Evolutionary conservation across 2,888 invertebrate genomes (phyloP), one percentile per base, ranked within the genome.

Genomic region (Frankliniella intonsa): DNA sequence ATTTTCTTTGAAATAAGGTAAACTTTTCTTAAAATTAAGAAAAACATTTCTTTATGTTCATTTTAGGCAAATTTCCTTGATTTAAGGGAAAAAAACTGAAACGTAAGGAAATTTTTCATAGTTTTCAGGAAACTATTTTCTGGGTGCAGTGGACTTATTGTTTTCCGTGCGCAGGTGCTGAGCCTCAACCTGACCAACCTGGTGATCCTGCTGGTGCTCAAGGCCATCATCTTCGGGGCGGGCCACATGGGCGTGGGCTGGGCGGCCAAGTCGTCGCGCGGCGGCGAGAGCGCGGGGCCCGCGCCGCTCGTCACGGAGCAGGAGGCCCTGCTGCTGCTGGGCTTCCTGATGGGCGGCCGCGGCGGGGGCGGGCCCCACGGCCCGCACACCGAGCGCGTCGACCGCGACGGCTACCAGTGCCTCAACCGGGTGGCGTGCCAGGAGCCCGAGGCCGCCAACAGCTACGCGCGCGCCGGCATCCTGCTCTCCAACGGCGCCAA

Each of bases 161-260:
- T 5, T 38, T 3, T 3, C 38, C 38, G 3, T 5, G 38, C 92
- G 92, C 62, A 62, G 69, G 93, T 94, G 8, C 88, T 95, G 80
- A 95, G 95, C 85, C 88, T 96, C 81, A 96, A 95, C 88, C 88
- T 96, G 83, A 95, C 95, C 0, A 95, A 95, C 87, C 88, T 95
- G 84, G 89, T 95, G 81, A 92, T 95, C 83, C 90, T 96, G 82
- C 90, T 95, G 81, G 91, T 96, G 55, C 88, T 96, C 83, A 96
- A 96, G 88, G 94, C 94, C 0, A 88, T 95, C 12, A 94, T 95
- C 83, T 92, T 95, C 85, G 94, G 94, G 0, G 95, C 95, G n/a
- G 94, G 94, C 0, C 91, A 94, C 85, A 89, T 94, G 85, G 94
- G 94, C 10, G 69, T 76, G 69, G 69, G 69, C 69, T 76, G 69